These are phyloP conservation scores for Catocala nupta DNA, from an alignment of 2,888 invertebrate species.

Conservation along the genomic window DNA sequence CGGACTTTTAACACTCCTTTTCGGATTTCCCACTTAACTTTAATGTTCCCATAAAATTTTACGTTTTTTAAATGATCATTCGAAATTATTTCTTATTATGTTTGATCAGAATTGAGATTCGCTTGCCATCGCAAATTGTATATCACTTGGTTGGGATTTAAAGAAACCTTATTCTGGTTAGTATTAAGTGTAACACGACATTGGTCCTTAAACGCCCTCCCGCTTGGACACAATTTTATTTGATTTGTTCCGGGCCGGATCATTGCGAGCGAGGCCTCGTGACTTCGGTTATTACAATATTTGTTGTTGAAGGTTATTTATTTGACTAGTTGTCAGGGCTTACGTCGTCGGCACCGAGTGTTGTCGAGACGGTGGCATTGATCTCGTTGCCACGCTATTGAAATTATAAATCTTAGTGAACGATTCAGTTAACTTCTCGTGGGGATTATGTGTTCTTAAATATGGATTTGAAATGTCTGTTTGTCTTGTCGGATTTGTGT, in stretches of 20 bases:
- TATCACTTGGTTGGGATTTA: slow-evolving; percentile 73
- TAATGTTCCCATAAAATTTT: slow-evolving; percentile 83
- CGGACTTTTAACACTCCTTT: slow-evolving; percentile 81
- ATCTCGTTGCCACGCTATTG: slow-evolving; percentile 62
- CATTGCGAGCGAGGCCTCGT: slow-evolving; percentile 55
- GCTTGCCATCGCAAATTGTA: slow-evolving; percentile 55
- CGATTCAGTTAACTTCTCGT: slow-evolving; percentile 53
- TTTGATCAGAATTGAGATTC: slow-evolving; percentile 59
- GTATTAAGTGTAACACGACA: slow-evolving; percentile 60
- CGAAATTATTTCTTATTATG: slow-evolving; percentile 63
- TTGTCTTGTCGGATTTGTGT: slow-evolving; percentile 37
- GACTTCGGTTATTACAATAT: slow-evolving; percentile 81
- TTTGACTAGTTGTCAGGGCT: slow-evolving; percentile 74
- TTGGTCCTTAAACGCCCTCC: slow-evolving; percentile 61
- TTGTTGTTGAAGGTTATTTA: slow-evolving; percentile 83
- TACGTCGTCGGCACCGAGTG: slow-evolving; percentile 65
- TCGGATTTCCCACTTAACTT: slow-evolving; percentile 87
- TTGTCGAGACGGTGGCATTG: slow-evolving; percentile 67
- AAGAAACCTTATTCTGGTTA: slow-evolving; percentile 68
- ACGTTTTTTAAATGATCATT: slow-evolving; percentile 60
- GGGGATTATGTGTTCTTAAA: slow-evolving; percentile 40
- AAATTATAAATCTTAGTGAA: slow-evolving; percentile 66
- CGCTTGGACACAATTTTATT: slow-evolving; percentile 65
- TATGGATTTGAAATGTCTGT: slow-evolving; percentile 37
- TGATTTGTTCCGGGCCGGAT: slow-evolving; percentile 53